These are phyloP conservation scores for Neria commutata DNA, from an alignment of 2,888 invertebrate species.

Conservation along the genomic window DNA sequence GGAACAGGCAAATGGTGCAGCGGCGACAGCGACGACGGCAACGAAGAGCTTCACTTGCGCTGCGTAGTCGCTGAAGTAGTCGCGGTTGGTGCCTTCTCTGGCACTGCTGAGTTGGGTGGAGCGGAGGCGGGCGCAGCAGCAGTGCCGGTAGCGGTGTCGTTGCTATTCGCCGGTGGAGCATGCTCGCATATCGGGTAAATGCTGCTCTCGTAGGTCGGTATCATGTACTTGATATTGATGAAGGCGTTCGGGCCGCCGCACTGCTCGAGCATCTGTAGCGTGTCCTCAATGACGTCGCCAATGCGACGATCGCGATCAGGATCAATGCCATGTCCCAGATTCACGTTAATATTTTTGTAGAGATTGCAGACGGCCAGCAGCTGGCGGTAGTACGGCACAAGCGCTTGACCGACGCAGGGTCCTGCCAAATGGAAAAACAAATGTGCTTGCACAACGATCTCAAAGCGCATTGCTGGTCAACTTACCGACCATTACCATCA, in stretches of 20 bases:
- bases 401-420: constrained; percentile 79
- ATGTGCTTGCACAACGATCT: constrained; percentile 15
- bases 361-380: constrained; percentile 88
- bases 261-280: constrained; percentile 85
- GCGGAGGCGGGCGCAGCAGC: no score
- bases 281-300: constrained; percentile 90
- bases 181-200: constrained; percentile 47
- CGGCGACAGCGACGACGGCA: no score
- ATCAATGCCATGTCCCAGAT: constrained; percentile 87
- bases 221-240: constrained; percentile 97
- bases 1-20: no score
- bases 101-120: no score
- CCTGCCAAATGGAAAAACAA: no score
- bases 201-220: constrained; percentile 97
- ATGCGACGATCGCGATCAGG: constrained; percentile 84
- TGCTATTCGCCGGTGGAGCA: no score
- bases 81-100: no score
- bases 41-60: no score
- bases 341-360: constrained; percentile 72
- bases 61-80: no score
- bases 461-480: no score
- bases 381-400: constrained; percentile 95
- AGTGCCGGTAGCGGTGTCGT: no score
- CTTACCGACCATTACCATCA: constrained; percentile 80
- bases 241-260: constrained; percentile 95